Conservation (phyloP, 2,113 vertebrate genomes). For the Parus major region DNA sequence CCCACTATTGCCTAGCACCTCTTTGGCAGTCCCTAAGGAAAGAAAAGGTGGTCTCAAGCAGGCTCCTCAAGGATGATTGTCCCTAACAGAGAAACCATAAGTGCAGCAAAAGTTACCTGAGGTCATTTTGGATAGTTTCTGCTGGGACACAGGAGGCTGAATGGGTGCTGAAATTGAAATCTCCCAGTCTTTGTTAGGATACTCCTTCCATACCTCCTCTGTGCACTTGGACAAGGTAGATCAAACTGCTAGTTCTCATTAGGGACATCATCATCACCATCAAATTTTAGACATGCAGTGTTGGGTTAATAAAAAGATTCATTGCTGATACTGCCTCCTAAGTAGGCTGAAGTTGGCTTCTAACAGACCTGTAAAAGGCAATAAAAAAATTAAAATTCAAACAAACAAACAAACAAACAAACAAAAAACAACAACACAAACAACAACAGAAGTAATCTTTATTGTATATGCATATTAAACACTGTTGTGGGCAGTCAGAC, state of each 20-base stretch:
- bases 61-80: not conserved
- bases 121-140: not conserved
- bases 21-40: not conserved
- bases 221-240: not conserved
- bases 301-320: not conserved
- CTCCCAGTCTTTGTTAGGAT: not conserved
- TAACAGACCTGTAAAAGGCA: not conserved
- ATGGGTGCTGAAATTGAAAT: not conserved
- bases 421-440: not conserved
- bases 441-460: not conserved
- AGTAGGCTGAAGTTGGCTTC: not conserved
- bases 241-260: not conserved
- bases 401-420: too few species aligned
- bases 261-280: not conserved
- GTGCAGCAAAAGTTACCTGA: not conserved
- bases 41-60: not conserved
- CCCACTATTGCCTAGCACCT: not conserved
- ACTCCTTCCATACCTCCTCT: not conserved
- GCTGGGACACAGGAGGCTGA: not conserved
- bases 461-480: not conserved
- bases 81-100: not conserved
- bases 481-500: not conserved
- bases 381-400: not conserved
- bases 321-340: not conserved
- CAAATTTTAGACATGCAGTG: not conserved